Conservation (phyloP, 2,888 invertebrate species). For the Chloromyia formosa region DNA sequence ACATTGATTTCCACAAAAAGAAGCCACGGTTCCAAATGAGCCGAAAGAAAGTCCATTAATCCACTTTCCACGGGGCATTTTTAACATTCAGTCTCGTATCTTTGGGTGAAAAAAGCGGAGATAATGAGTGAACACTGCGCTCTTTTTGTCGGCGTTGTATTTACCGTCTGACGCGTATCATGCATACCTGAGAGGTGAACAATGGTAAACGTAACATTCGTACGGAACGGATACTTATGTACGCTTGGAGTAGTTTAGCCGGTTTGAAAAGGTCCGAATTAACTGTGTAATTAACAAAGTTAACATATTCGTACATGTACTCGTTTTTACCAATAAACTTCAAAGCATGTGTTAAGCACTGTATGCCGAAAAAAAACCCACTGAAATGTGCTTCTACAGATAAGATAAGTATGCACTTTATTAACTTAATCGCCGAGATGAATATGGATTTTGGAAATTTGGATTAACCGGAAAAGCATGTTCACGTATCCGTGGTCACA, state of each 20-base stretch:
- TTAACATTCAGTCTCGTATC: neutral
- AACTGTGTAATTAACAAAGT: neutral
- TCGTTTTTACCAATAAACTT: neutral
- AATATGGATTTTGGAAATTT: neutral
- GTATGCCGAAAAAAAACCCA: neutral
- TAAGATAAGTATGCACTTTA: neutral
- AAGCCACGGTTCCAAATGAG: neutral
- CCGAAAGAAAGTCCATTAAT: slow-evolving; percentile 7
- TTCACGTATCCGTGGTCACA: too few relatives aligned
- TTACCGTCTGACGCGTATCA: neutral
- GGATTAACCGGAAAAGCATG: too few relatives aligned
- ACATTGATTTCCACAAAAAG: slow-evolving; percentile 3
- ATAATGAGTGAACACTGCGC: neutral
- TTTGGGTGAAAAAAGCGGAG: neutral
- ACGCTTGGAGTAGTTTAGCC: neutral
- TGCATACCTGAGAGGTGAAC: neutral
- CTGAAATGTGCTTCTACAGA: neutral
- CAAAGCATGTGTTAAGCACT: neutral
- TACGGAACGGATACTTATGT: neutral
- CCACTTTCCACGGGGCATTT: neutral
- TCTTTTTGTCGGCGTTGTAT: neutral
- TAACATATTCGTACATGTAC: neutral
- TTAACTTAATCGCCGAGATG: neutral
- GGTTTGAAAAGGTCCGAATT: neutral
- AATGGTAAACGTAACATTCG: too few relatives aligned